A percentile compares a stretch with the other conserved stretches of the same genome.
These are phyloP conservation scores for Diabrotica virgifera DNA, from an alignment of 1,140 invertebrate genomes.

Conservation along the genomic window DNA sequence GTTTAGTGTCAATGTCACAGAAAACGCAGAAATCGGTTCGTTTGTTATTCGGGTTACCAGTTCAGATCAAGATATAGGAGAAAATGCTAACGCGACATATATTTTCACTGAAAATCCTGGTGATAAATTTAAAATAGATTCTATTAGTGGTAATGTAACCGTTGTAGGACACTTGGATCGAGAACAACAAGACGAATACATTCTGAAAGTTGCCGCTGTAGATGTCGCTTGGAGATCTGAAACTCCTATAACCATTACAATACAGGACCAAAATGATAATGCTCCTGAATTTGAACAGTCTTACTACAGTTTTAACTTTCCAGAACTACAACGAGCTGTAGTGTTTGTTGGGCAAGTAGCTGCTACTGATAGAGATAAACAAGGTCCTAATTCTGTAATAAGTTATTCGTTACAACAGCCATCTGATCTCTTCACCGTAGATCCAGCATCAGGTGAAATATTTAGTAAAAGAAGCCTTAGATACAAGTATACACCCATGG, in stretches of 20 bases:
- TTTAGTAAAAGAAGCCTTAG: slow-evolving; percentile 78
- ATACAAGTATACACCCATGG: slow-evolving; percentile 76
- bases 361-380: slow-evolving; percentile 85
- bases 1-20: slow-evolving; percentile 92
- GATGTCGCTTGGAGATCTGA: slow-evolving; percentile 88
- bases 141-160: slow-evolving; percentile 85
- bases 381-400: slow-evolving; percentile 90
- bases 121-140: slow-evolving; percentile 86
- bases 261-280: slow-evolving; percentile 95
- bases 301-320: slow-evolving; percentile 86
- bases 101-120: slow-evolving; percentile 84
- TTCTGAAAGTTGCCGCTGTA: slow-evolving; percentile 80
- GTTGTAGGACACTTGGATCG: slow-evolving; percentile 78
- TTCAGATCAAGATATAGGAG: slow-evolving; percentile 81
- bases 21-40: slow-evolving; percentile 88
- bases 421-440: slow-evolving; percentile 85
- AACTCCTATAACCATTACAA: slow-evolving; percentile 86
- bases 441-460: slow-evolving; percentile 86
- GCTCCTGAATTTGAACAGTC: slow-evolving; percentile 86
- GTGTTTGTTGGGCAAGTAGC: slow-evolving; percentile 85
- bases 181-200: slow-evolving; percentile 87
- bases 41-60: slow-evolving; percentile 92
- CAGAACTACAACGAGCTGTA: slow-evolving; percentile 74
- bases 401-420: slow-evolving; percentile 88
- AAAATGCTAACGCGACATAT: slow-evolving; percentile 86